Evolutionary conservation across 1,140 invertebrate genomes (phyloP), one percentile per base, ranked within the genome.

Genomic region (Helicoverpa armigera): DNA sequence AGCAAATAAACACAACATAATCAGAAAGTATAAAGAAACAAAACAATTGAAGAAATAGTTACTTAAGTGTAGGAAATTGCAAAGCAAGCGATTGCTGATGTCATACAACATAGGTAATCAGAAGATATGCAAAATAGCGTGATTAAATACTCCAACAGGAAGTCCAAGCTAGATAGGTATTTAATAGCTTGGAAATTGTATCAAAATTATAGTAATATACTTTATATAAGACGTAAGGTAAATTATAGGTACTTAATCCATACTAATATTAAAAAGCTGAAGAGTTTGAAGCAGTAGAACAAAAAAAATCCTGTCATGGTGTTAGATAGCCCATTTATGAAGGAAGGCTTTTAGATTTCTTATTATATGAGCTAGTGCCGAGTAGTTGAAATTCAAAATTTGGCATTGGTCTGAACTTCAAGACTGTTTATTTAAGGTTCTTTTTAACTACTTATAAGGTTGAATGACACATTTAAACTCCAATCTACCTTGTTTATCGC

Each of bases 121-220:
- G 3, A 7, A 69, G 65, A 50, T 69, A 69, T 50, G 43, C 43
- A 69, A 69, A 69, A 50, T 50, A 23, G 9, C 23, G 65, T 50
- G 43, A 69, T 50, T 69, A 69, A 50, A 50, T 43, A 13, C 9
- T 10, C 35, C 12, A 69, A 69, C 65, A 69, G 65, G 65, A 69
- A 69, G 65, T 18, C 35, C 43, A 16, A 18, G 43, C 18, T n/a
- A 50, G 43, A 69, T 50, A 29, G 29, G 50, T 12, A 7, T 23
- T 18, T 48, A 18, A 43, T 43, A 4, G 43, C 65, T 43, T 23
- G 11, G 50, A 35, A 69, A 69, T 69, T 18, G 9, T n/a, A 12
- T 10, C n/a, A 9, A 65, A 48, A 67, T 67, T 48, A 67, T 67
- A n/a, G 9, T 50, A 35, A 48, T 16, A 10, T 48, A 50, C n/a